These are phyloP conservation scores for Tachuris rubrigastra DNA, from an alignment of 2,113 vertebrate species.

Conservation along the genomic window DNA sequence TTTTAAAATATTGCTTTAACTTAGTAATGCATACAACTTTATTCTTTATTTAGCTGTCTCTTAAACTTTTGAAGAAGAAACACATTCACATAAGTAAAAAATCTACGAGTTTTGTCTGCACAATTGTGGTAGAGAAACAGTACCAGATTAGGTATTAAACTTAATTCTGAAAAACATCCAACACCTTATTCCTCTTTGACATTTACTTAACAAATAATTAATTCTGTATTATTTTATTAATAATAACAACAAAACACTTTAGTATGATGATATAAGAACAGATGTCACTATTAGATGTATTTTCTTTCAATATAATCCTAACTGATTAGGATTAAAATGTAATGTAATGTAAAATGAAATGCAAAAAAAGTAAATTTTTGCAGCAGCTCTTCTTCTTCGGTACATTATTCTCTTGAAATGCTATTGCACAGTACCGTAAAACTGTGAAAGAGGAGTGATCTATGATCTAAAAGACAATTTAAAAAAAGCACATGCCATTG, in stretches of 20 bases:
- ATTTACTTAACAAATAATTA: background rate
- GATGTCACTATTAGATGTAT: no score
- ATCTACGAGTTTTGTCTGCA: background rate
- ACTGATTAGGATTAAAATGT: no score
- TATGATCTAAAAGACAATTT: background rate
- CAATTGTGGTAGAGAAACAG: background rate
- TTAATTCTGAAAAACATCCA: background rate
- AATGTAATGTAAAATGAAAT: no score
- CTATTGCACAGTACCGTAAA: background rate
- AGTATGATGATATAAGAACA: no score
- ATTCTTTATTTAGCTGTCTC: background rate
- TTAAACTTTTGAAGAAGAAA: background rate
- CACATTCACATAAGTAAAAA: background rate
- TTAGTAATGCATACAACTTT: background rate
- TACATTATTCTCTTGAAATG: background rate
- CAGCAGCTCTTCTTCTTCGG: background rate
- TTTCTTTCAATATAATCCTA: no score
- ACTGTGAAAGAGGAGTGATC: background rate
- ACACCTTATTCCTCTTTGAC: background rate
- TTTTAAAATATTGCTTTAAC: background rate
- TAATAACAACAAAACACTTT: background rate
- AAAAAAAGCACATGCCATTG: background rate
- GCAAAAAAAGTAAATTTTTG: background rate
- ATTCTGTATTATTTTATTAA: background rate
- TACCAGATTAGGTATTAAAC: background rate